Evolutionary conservation across 2,888 invertebrate species (phyloP).

Genomic region (Trachelus iudaicus): DNA sequence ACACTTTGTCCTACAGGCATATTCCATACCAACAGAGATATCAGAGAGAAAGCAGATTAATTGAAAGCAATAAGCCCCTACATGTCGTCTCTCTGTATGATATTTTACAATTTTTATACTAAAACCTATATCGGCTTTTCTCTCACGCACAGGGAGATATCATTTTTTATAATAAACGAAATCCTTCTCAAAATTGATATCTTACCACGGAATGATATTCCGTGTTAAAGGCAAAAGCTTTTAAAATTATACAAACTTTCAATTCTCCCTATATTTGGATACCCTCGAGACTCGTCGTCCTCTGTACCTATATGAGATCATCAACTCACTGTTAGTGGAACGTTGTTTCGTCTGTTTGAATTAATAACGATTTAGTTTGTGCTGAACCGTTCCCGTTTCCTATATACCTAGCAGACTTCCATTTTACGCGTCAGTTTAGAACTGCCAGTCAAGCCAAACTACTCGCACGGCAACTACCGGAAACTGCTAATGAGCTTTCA

Average conservation of each 20-base stretch:
- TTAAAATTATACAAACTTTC: neutral
- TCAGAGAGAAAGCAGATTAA: conserved; percentile 38
- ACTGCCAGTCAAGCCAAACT: neutral
- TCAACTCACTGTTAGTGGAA: neutral
- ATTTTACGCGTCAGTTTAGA: neutral
- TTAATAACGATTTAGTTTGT: neutral
- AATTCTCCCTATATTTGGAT: neutral
- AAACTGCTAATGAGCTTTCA: conserved; percentile 33
- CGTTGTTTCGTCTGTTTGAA: neutral
- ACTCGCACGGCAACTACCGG: conserved; percentile 11
- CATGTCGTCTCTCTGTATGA: neutral
- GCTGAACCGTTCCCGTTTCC: neutral
- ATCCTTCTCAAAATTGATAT: neutral
- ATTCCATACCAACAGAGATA: conserved; percentile 15
- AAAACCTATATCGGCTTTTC: neutral
- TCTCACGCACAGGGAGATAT: neutral
- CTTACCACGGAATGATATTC: neutral
- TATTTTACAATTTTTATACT: neutral
- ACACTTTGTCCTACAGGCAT: conserved; percentile 23
- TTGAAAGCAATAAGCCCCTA: conserved; percentile 40
- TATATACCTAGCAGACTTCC: neutral
- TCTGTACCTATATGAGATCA: neutral
- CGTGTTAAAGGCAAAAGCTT: neutral
- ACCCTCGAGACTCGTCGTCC: neutral
- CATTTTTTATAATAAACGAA: neutral